Evolutionary conservation across 2,113 vertebrate species (phyloP).

Genomic region (Choloepus hoffmanni): DNA sequence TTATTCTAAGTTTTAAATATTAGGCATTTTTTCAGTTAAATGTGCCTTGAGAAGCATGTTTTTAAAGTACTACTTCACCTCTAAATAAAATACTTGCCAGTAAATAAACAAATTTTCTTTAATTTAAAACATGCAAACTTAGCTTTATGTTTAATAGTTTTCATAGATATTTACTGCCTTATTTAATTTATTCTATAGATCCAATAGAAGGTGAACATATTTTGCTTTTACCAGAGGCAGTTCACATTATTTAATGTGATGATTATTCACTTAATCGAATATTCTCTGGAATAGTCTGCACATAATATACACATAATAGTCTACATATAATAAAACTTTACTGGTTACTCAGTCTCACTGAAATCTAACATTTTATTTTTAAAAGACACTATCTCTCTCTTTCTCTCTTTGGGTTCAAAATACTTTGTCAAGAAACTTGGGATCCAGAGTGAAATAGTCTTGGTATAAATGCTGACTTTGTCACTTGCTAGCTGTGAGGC

Average conservation of each 20-base stretch:
- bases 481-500: not conserved
- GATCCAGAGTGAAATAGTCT: not conserved
- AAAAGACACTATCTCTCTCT: not conserved
- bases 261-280: not conserved
- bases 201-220: not conserved
- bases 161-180: not conserved
- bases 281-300: not conserved
- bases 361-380: slow-evolving; percentile 1
- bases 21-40: not conserved
- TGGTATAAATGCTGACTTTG: not conserved
- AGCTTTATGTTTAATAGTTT: not conserved
- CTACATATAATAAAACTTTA: not conserved
- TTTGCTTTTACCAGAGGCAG: not conserved
- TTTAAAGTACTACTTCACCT: not conserved
- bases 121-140: not conserved
- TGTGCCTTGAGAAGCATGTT: not conserved
- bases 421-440: not conserved
- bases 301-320: not conserved
- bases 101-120: not conserved
- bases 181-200: not conserved
- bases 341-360: not conserved
- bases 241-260: not conserved
- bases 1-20: not conserved
- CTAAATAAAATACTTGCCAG: not conserved
- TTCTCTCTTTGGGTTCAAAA: not conserved